Base-by-base conservation (phyloP, 2,113 vertebrate genomes). In the Alexandromys fortis region DNA sequence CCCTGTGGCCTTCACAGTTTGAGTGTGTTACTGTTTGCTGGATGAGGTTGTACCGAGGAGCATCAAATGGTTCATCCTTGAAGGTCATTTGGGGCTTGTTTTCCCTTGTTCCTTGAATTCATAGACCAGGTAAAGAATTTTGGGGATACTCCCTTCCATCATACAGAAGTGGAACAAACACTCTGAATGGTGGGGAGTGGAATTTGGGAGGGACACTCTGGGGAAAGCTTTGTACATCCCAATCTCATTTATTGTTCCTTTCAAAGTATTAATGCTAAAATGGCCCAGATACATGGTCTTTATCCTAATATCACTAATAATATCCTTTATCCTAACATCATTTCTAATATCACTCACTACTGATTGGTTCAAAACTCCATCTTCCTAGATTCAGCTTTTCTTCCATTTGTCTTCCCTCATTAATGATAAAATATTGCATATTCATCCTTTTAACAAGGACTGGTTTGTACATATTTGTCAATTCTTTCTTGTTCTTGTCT, bases 361-460 rank as follows among this genome's bases (percentile, higher is more conserved):
- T 67, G 73, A 91, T 89, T 63, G 30, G 2, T 35, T 95, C 52
- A 91, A 73, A 96, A 28, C 83, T 79, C 3, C 45, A 91, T 68
- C 17, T 49, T 77, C 72, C 81, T 79, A 38, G 35, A n/a, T 81
- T 89, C 65, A 91, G 68, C 63, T 14, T n/a, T 28, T 92, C 7
- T 90, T 82, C 65, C 9, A 61, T 26, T 61, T 85, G 86, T 78
- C 78, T 76, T 86, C 7, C 33, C 13, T 47, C 89, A 86, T 88
- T 89, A n/a, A 83, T 94, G 52, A 78, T 92, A 83, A 85, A 82
- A 91, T 42, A 55, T 45, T 86, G 5, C 52, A 47, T 77, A 67
- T 91, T 94, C 49, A 38, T 92, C 81, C 49, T 91, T 88, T 28
- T 19, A 75, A 67, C 89, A 49, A 67, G 90, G 65, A 49, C 52